phyloP scores from a whole-genome alignment of 2,888 invertebrate genomes.

The Heliothis peltigera region DNA sequence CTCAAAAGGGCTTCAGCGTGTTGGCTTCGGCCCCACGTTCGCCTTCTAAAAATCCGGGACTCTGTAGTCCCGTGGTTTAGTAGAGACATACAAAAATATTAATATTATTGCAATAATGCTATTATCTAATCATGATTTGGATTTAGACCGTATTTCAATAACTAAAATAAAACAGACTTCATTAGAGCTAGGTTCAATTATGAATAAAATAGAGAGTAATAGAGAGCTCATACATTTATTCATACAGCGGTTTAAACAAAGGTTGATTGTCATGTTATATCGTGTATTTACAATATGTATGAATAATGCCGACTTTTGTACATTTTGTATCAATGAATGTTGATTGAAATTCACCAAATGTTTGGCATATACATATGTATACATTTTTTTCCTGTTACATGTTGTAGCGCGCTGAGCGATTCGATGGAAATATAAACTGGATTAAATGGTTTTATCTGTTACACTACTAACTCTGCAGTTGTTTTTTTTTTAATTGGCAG shows the following conservation, averaged over 20 bases:
- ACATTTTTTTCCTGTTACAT: slow-evolving; percentile 14
- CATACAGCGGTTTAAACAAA: slow-evolving; percentile 20
- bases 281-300: slow-evolving; percentile 25
- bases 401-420: neutral
- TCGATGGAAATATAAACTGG: neutral
- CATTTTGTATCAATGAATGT: slow-evolving; percentile 30
- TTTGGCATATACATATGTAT: no score
- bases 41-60: no score
- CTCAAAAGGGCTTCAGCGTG: no score
- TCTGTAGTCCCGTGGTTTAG: no score
- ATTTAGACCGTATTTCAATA: no score
- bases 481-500: neutral
- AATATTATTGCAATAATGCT: no score
- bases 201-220: slow-evolving; percentile 1
- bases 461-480: neutral
- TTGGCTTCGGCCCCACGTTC: no score
- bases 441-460: neutral
- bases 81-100: no score
- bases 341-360: slow-evolving; percentile 34
- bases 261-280: slow-evolving; percentile 25
- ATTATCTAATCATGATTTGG: no score
- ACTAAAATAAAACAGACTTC: no score
- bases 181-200: neutral
- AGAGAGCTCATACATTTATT: slow-evolving; percentile 8
- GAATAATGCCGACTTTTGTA: slow-evolving; percentile 41